Conservation (phyloP, 2,113 vertebrate genomes). For the Bothrops jararaca region DNA sequence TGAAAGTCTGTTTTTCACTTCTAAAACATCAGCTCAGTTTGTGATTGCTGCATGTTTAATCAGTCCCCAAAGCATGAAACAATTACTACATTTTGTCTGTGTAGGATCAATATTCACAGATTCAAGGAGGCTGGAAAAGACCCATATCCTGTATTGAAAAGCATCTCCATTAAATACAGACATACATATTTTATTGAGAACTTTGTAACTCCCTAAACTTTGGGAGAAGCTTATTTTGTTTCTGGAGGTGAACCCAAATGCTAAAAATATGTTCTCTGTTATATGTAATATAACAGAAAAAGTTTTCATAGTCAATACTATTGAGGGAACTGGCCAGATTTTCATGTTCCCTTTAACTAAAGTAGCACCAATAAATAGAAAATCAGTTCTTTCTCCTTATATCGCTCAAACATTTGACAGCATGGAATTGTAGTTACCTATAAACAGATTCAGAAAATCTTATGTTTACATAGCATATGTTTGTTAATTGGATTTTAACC, state of each 20-base stretch:
- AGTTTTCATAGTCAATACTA: background rate
- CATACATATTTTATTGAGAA: background rate
- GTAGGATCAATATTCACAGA: background rate
- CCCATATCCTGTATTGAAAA: background rate
- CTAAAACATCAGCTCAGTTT: slow-evolving; percentile 21
- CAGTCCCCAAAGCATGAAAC: background rate
- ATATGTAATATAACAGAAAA: background rate
- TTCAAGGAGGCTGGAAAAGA: background rate
- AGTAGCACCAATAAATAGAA: background rate
- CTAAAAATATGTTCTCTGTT: background rate
- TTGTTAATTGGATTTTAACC: background rate
- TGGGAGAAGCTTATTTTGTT: background rate
- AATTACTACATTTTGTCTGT: background rate
- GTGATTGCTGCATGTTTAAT: slow-evolving; percentile 19
- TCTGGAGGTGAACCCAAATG: background rate
- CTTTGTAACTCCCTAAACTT: background rate
- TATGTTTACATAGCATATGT: background rate
- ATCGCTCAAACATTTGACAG: background rate
- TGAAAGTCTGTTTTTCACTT: slow-evolving; percentile 12
- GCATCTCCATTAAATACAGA: background rate
- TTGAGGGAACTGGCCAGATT: background rate
- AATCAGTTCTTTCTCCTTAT: background rate
- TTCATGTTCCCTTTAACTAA: background rate
- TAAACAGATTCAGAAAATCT: background rate
- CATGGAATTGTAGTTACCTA: background rate